Conservation (phyloP, 1,140 invertebrate genomes). For the Samia ricini region DNA sequence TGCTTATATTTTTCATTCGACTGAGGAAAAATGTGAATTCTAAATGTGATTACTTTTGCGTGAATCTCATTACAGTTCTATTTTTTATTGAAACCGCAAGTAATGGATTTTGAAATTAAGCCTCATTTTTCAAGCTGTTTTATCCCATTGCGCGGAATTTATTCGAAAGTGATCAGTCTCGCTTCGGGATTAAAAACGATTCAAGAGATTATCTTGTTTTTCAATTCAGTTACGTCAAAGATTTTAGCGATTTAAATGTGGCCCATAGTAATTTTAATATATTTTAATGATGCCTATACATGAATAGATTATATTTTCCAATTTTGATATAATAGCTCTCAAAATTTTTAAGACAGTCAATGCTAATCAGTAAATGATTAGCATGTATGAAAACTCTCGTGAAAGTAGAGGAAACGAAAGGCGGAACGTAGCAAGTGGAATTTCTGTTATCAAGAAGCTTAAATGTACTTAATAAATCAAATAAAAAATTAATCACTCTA, state of each 20-base stretch:
- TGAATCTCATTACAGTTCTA: conserved; percentile 6
- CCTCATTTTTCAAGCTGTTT: conserved; percentile 5
- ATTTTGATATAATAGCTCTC: no score
- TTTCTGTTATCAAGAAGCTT: no score
- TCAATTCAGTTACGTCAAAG: neutral
- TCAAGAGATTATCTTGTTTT: neutral
- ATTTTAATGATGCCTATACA: no score
- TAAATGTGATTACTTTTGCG: conserved; percentile 2
- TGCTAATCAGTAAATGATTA: no score
- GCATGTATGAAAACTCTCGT: no score
- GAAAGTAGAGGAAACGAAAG: no score
- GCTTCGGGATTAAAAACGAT: neutral
- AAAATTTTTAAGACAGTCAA: no score
- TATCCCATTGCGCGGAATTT: neutral
- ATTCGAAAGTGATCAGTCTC: neutral
- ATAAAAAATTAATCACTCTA: no score
- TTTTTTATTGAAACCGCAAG: conserved; percentile 5
- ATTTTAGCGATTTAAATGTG: no score
- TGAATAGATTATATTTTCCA: neutral
- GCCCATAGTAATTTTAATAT: no score
- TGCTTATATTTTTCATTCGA: conserved; percentile 1
- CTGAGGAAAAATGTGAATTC: conserved; percentile 1
- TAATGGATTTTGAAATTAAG: conserved; percentile 7
- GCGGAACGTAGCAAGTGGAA: no score
- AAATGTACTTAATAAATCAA: no score